Base-by-base conservation (phyloP, 2,888 invertebrate species). In the Phasia obesa region DNA sequence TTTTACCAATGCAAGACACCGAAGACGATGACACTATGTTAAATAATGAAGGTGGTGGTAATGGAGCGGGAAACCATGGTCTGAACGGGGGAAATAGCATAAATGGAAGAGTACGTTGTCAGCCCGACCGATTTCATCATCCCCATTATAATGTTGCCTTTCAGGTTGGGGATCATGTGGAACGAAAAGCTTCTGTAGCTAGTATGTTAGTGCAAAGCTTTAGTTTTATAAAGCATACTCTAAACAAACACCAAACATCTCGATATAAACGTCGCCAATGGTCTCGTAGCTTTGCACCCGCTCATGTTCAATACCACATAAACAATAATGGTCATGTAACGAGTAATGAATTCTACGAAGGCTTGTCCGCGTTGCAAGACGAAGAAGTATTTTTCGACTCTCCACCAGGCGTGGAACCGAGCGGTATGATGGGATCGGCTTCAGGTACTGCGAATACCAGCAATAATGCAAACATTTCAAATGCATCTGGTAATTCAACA, bases 271-370 rank as follows among this genome's bases (percentile, higher is more conserved):
- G 75, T 6, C 88, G 88, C 85, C 94, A 94, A 86, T 94, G 94
- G 93, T 96, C 96, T 31, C 93, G 96, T 47, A 96, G 93, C 92
- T 96, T 93, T 91, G 95, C 92, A 85, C 94, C 93, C 85, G 92
- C 93, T 86, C 90, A 92, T 87, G 87, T 91, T 86, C 86, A 91
- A 89, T 65, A 91, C 89, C 64, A 90, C 87, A 65, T 47, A 3
- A 64, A 55, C 21, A 42, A 60, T 15, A 84, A 79, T 38, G 65
- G 69, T 70, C 57, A 65, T 73, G 35, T 84, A 71, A 71, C 84
- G 2, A 81, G 92, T 91, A 81, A 93, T 92, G 85, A 89, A 81
- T 83, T 92, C 91, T 84, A 92, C 89, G 87, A 89, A 89, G 87
- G 90, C 85, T 77, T 90, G 85, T 86, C 90, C 86, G 86, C 92